Percentiles rank a stretch among this genome's conserved stretches.
Evolutionary conservation across 2,113 vertebrate species (phyloP).

Genomic region (Kobus ellipsiprymnus): DNA sequence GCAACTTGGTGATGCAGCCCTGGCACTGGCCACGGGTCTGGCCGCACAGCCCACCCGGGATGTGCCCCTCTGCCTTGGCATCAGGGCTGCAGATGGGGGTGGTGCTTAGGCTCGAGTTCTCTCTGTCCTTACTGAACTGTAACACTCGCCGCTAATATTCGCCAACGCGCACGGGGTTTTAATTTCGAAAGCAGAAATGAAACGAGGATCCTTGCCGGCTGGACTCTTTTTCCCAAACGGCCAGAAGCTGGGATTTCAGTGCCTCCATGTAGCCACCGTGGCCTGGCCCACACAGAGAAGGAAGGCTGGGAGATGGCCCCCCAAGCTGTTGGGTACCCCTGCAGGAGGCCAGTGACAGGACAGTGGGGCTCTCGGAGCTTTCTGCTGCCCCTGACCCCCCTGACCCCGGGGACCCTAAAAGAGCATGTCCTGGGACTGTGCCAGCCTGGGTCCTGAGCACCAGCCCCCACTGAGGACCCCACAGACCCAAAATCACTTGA

Average conservation of each 20-base stretch:
- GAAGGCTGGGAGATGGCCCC: background rate
- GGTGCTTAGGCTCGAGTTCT: background rate
- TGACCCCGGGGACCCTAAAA: background rate
- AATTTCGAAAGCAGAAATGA: slow-evolving; percentile 63
- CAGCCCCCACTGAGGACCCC: background rate
- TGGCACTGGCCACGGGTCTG: rapidly evolving
- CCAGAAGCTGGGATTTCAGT: background rate
- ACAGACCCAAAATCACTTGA: background rate
- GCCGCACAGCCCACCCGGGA: background rate
- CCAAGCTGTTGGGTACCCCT: background rate
- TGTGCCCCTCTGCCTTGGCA: background rate
- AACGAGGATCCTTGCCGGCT: background rate
- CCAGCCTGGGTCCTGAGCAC: background rate
- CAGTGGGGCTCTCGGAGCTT: background rate
- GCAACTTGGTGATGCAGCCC: background rate
- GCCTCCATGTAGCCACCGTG: background rate
- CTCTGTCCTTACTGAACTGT: background rate
- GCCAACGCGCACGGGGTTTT: background rate
- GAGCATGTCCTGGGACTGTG: background rate
- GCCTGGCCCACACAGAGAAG: background rate
- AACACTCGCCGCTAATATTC: background rate
- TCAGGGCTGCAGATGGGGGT: background rate
- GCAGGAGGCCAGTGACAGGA: background rate
- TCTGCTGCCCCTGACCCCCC: background rate
- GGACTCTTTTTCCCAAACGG: background rate